Base-by-base conservation (phyloP, 2,888 invertebrate species). In the Troilus luridus region DNA sequence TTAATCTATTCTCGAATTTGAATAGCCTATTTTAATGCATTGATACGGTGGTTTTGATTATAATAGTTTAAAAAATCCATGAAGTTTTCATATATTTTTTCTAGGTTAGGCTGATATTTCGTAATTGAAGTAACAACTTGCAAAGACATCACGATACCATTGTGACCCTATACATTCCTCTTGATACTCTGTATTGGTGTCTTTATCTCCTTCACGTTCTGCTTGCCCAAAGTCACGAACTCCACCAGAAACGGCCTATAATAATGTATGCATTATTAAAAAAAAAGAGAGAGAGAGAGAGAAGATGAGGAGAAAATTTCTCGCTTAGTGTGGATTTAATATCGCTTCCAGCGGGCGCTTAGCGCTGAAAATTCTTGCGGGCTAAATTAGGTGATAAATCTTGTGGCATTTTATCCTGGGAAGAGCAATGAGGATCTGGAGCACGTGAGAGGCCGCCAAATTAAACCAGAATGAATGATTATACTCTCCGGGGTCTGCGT, bases 351-450 rank as follows among this genome's bases (percentile, higher is more conserved):
- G 19, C 60, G 88, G 88, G 56, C 54, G 54, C 56, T 85, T 58
- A 85, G n/a, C 85, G 56, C 56, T 85, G 85, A 56, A 85, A n/a
- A 85, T 85, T 85, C 85, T 56, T 85, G 85, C 17, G 85, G 85
- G 90, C 24, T 54, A 90, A 77, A 90, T 90, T 90, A 90, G 77
- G 90, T 90, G 72, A 77, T 90, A 90, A 90, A 90, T 90, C 77
- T 90, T 77, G 90, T 58, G 67, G 67, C 77, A 54, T 90, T 90
- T 90, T 90, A 90, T 90, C 90, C 27, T 19, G 60, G 60, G 60
- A 41, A 41, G 27, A 27, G 90, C 64, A 90, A 77, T 72, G 72
- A 24, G 58, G 90, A 77, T 72, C 72, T 56, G 24, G 77, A 77
- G 58, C 54, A 90, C 72, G 90, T 90, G 90, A 77, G 59, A 58